Evolutionary conservation across 1,140 invertebrate genomes (phyloP), one percentile per base, ranked within the genome.

Genomic region (Rhizoglyphus robini): DNA sequence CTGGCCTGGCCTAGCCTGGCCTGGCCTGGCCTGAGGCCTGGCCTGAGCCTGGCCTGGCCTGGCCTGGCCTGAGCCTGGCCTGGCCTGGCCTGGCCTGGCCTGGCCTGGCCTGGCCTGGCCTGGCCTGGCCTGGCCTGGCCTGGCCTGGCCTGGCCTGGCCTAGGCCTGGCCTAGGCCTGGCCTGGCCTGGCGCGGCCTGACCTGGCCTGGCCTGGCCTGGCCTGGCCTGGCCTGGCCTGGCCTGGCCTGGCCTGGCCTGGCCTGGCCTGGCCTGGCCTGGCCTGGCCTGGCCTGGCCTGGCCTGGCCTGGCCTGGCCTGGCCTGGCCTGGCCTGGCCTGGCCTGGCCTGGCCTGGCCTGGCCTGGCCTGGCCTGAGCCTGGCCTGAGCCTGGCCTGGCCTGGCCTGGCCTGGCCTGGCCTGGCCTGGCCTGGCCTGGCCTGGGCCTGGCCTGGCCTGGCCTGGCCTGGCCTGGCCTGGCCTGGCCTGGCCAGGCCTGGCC

Each of bases 151-250:
- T 70, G 69, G 66, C 66, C 63, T 70, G 61, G 60, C 47, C 61
- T 69, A 65, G 68, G 68, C 68, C 68, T 69, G 68, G 68, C 68
- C 68, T 70, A 65, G 69, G 69, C 68, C 68, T 68, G 70, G 68
- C 66, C 68, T 68, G 68, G 69, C 66, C 68, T 68, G 70, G 68
- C 68, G 68, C 65, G 70, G 68, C 69, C 68, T 69, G 32, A 30
- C 41, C 69, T 68, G 70, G 68, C 69, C 68, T 69, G 68, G 68
- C 68, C 68, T 69, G 68, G 68, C 68, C 69, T 70, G 67, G 66
- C 69, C 66, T 65, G 68, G 69, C 68, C 69, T 68, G 68, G 69
- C 57, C 59, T 64, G 59, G 65, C 64, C 65, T 64, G 38, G 60
- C 23, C 48, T 47, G 30, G 68, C 63, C 68, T 68, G 70, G 68